Conservation (phyloP, 1,140 invertebrate genomes). For the Helicorthomorpha holstii region DNA sequence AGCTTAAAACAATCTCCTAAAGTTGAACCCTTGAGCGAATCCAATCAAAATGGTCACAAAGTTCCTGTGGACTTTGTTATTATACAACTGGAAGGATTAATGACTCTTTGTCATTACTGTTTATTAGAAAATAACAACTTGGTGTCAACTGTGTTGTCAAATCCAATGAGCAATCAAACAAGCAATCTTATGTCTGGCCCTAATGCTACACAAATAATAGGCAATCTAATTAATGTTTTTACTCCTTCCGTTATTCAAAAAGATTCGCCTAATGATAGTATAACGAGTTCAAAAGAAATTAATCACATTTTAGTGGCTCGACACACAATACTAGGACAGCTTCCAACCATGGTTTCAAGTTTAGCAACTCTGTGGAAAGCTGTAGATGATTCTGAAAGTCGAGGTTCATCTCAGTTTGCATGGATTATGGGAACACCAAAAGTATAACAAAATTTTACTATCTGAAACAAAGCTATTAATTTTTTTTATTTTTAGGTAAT, state of each 20-base stretch:
- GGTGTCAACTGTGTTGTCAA: slow-evolving; percentile 28
- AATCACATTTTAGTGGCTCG: slow-evolving; percentile 39
- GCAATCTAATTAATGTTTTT: slow-evolving; percentile 64
- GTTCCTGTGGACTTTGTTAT: slow-evolving; percentile 60
- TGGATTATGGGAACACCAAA: slow-evolving; percentile 25
- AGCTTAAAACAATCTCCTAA: background rate
- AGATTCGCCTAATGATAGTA: slow-evolving; percentile 13
- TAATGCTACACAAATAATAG: slow-evolving; percentile 51
- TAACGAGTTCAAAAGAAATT: slow-evolving; percentile 17
- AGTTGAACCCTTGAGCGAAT: slow-evolving; percentile 9
- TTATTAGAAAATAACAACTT: slow-evolving; percentile 48
- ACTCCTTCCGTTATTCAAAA: slow-evolving; percentile 33
- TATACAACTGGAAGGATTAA: slow-evolving; percentile 61
- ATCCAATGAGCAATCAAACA: slow-evolving; percentile 23
- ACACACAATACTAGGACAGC: slow-evolving; percentile 53
- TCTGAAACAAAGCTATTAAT: slow-evolving; percentile 4
- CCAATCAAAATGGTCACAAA: slow-evolving; percentile 13
- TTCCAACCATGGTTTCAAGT: slow-evolving; percentile 63
- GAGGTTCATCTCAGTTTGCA: slow-evolving; percentile 8
- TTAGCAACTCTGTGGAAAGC: slow-evolving; percentile 66
- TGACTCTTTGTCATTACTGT: slow-evolving; percentile 69
- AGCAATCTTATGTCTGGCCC: slow-evolving; percentile 30
- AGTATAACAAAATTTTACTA: slow-evolving; percentile 13
- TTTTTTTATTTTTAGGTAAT: slow-evolving; percentile 31
- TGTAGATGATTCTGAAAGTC: slow-evolving; percentile 30